Evolutionary conservation across 2,888 invertebrate species (phyloP).

Genomic region (Emesis russula): DNA sequence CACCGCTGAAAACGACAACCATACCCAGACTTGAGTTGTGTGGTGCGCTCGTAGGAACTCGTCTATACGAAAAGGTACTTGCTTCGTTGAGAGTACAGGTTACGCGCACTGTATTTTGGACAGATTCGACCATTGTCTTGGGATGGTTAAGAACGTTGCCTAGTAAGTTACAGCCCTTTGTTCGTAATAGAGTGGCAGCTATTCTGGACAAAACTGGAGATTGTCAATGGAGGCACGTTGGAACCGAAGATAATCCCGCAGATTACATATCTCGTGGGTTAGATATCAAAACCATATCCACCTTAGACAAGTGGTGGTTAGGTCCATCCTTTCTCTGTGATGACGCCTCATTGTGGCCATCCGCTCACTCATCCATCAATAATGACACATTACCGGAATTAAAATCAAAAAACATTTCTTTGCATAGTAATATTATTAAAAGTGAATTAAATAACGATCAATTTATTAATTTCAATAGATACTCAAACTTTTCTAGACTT

Average conservation of each 20-base stretch:
- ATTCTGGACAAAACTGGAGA: slow-evolving; percentile 80
- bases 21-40: slow-evolving; percentile 89
- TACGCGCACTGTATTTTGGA: slow-evolving; percentile 77
- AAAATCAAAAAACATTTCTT: no score
- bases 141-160: slow-evolving; percentile 84
- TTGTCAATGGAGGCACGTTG: slow-evolving; percentile 82
- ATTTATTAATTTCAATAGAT: no score
- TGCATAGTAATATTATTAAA: no score
- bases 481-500: no score
- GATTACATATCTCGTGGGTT: slow-evolving; percentile 70
- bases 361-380: no score
- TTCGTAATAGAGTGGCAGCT: slow-evolving; percentile 85
- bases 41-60: slow-evolving; percentile 85
- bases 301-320: background rate
- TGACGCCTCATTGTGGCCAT: no score
- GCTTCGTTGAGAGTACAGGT: slow-evolving; percentile 69
- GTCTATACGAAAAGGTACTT: slow-evolving; percentile 81
- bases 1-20: slow-evolving; percentile 42
- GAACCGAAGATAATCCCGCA: slow-evolving; percentile 72
- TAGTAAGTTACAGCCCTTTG: slow-evolving; percentile 84
- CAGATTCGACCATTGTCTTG: slow-evolving; percentile 87
- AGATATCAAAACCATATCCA: background rate
- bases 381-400: no score
- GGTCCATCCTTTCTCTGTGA: no score
- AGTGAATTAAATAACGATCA: no score